Conservation (phyloP, 2,113 vertebrate species). For the Silurus meridionalis region DNA sequence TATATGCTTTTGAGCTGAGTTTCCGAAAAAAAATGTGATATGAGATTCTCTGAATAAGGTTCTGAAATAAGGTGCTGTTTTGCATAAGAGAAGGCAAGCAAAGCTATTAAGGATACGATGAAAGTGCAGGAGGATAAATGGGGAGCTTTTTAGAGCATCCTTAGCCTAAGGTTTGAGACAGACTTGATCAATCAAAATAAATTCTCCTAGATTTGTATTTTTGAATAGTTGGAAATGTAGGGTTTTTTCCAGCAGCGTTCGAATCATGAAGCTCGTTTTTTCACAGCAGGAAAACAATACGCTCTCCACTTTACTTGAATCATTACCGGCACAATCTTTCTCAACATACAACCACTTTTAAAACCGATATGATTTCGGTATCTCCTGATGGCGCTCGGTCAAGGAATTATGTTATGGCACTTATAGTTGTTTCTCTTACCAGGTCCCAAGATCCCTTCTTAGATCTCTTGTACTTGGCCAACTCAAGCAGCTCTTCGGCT, state of each 20-base stretch:
- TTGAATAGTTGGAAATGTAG: neutral
- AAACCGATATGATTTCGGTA: neutral
- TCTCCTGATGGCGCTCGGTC: neutral
- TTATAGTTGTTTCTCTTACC: neutral
- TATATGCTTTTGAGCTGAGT: neutral
- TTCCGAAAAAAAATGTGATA: neutral
- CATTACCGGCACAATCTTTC: neutral
- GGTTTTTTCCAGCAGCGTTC: neutral
- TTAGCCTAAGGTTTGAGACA: neutral
- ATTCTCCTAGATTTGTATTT: neutral
- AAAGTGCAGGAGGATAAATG: neutral
- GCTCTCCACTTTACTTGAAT: neutral
- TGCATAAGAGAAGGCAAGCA: neutral
- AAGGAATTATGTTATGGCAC: neutral
- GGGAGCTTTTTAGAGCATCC: neutral
- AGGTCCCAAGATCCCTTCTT: neutral
- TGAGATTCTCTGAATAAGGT: neutral
- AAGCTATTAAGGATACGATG: neutral
- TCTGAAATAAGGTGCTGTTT: neutral
- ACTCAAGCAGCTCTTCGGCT: neutral
- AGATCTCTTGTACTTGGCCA: neutral
- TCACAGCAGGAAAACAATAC: neutral
- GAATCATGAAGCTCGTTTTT: neutral
- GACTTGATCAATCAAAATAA: neutral
- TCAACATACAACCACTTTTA: neutral